Evolutionary conservation across 2,888 invertebrate genomes (phyloP), one percentile per base, ranked within the genome.

Genomic region (Allacma fusca): DNA sequence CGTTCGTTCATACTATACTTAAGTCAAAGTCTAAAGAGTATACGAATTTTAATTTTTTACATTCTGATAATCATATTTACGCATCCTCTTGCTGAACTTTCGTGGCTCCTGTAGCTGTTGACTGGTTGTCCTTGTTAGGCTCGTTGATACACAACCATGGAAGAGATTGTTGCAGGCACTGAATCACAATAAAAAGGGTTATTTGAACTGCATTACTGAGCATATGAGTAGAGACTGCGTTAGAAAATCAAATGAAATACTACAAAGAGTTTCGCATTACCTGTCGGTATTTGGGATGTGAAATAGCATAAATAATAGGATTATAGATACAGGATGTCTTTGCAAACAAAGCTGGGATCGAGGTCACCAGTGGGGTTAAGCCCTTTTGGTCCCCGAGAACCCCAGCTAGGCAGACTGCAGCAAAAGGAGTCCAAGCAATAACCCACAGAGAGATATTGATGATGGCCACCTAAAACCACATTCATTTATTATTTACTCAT

Each of bases 261-360:
- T n/a, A n/a, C n/a, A n/a, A n/a, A n/a, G n/a, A 62, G 0, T 64
- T 43, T 16, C 4, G 21, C 64, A 34, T 75, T 81, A 81, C 81
- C 77, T 80, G 78, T 83, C 92, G 90, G 87, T 93, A 94, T 87
- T 92, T 93, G 21, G 93, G 93, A 88, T 93, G 93, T 86, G 93
- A 94, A 87, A 95, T 94, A 84, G 94, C 95, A 86, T 95, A 95
- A 82, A 95, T 94, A 86, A 95, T 94, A 28, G 95, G 95, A 88
- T 95, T 95, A 89, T 95, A 95, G 80, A 93, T 93, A 81, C 94
- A 94, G 85, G 94, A 95, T 80, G 95, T 93, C 88, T 97, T 97
- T 79, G 96, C 96, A 86, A 96, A 95, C 84, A 96, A 90, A 44
- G 96, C 94, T 74, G 94, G 94, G 93, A 94, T 94, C 87, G 95